Base-by-base conservation (phyloP, 2,888 invertebrate genomes). In the Spodoptera exigua region DNA sequence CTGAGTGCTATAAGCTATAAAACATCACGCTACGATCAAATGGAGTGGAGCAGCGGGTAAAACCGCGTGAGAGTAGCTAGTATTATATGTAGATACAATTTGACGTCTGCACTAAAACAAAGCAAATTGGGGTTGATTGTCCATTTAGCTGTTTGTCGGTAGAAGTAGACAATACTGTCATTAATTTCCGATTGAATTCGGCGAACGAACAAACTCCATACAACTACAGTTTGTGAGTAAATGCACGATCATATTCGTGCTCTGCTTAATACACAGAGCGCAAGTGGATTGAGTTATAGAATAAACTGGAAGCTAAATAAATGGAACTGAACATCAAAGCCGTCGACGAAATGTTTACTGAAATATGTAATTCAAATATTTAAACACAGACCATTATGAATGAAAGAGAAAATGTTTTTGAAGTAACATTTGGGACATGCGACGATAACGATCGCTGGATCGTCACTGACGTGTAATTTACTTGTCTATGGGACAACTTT, bases 401-500 rank as follows among this genome's bases (percentile, higher is more conserved):
- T 48, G 49, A 54, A 48, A 49, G 39, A 35, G 32, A 54, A 66
- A 71, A 40, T 27, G 14, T 72, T 66, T 14, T 1, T n/a, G 43
- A 37, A 13, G 27, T 27, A 62, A 37, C 39, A 66, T 67, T 52
- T 39, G 36, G 44, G 44, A 73, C 69, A 68, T 55, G 74, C 69
- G 69, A 68, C 39, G 61, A 47, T 45, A 69, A 21, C 40, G 46
- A 52, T 48, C 51, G 69, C 21, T 11, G 17, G 32, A 18, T 48
- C 61, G 54, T 60, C 51, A 60, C 17, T 52, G 61, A 60, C 43
- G 52, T 59, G 48, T 60, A 60, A 73, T 69, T 73, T 73, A 69
- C 61, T 69, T 73, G 61, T 60, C 68, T 73, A 67, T 39, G 43
- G 53, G 34, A 69, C 74, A 73, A 73, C 74, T 68, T 68, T 73